Conservation (phyloP, 1,140 invertebrate genomes). For the Apis florea region DNA sequence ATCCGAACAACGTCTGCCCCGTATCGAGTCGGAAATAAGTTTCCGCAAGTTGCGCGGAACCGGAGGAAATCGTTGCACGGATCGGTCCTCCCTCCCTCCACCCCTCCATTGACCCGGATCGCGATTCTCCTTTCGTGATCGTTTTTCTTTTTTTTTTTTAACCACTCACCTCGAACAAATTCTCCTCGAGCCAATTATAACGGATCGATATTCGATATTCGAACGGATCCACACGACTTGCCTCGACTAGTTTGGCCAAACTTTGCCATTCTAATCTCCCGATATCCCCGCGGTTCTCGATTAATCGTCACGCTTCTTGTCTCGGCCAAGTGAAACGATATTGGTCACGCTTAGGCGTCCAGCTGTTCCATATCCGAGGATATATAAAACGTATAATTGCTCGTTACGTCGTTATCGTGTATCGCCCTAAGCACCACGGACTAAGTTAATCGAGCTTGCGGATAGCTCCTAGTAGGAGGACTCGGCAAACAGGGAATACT, state of each 20-base stretch:
- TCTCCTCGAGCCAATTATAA: too few relatives aligned
- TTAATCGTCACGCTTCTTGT: not conserved
- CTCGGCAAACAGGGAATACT: not conserved
- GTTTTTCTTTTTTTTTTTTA: not conserved
- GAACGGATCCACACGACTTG: too few relatives aligned
- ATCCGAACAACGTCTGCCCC: conserved; percentile 40
- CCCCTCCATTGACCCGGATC: not conserved
- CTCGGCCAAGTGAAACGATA: not conserved
- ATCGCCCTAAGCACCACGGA: conserved; percentile 1
- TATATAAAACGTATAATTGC: conserved; percentile 37
- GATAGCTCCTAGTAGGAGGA: not conserved
- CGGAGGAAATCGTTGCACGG: conserved; percentile 26
- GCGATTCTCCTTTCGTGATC: not conserved
- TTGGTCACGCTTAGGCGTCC: not conserved
- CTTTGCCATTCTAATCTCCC: not conserved
- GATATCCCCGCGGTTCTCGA: not conserved
- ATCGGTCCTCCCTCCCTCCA: not conserved
- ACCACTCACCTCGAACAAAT: not conserved
- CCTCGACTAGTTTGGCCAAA: not conserved
- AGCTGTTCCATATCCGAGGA: too few relatives aligned
- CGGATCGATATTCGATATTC: not conserved
- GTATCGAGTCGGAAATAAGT: conserved; percentile 47
- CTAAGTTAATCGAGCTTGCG: not conserved
- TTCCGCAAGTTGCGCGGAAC: conserved; percentile 40
- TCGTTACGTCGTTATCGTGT: conserved; percentile 34